These are phyloP conservation scores for Balaenoptera acutorostrata DNA, from an alignment of 2,113 vertebrate species.

Conservation along the genomic window DNA sequence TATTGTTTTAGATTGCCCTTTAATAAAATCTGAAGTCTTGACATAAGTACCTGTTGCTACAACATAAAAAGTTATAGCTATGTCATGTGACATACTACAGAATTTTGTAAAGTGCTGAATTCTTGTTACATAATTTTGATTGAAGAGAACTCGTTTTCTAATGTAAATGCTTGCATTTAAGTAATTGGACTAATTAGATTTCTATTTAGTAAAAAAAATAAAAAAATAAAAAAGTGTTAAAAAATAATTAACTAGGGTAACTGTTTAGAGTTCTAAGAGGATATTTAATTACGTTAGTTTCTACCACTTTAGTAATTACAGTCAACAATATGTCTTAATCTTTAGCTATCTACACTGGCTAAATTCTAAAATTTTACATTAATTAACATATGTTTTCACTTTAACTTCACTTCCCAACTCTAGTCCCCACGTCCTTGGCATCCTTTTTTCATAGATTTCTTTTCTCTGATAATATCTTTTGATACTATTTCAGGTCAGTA, in stretches of 20 bases:
- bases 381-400: not conserved
- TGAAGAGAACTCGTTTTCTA: constrained; percentile 1
- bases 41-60: not conserved
- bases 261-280: constrained; percentile 10
- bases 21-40: not conserved
- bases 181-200: not conserved
- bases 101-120: not conserved
- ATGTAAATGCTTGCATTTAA: constrained; percentile 22
- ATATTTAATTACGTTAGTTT: constrained; percentile 32
- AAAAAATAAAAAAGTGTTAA: no score
- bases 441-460: not conserved
- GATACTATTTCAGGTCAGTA: not conserved
- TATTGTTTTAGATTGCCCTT: not conserved
- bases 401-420: constrained; percentile 17
- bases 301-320: not conserved
- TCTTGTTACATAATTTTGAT: constrained; percentile 16
- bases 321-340: not conserved
- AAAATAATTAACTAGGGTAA: constrained; percentile 32
- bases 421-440: not conserved
- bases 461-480: not conserved
- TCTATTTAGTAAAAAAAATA: not conserved
- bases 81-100: not conserved
- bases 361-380: constrained; percentile 26
- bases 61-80: not conserved
- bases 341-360: not conserved